These are phyloP conservation scores for Punctoribates punctum DNA, from an alignment of 2,888 invertebrate genomes.

Conservation along the genomic window DNA sequence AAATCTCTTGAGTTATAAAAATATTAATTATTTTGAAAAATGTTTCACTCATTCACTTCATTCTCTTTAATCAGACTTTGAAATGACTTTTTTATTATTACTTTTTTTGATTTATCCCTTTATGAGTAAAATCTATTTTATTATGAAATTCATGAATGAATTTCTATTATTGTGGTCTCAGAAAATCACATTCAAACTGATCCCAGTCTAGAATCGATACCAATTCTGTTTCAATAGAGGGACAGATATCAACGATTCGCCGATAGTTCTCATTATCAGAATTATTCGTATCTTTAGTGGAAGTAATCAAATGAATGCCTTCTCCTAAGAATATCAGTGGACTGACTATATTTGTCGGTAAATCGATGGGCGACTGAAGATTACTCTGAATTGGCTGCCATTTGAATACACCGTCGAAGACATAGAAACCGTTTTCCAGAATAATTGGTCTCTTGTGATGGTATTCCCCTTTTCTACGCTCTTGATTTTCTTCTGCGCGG, in stretches of 20 bases:
- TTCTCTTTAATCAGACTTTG: no score
- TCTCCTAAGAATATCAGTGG: constrained; percentile 28
- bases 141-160: no score
- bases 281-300: not conserved
- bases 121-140: no score
- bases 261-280: not conserved
- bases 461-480: not conserved
- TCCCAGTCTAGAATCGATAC: constrained; percentile 30
- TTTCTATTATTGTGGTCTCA: no score
- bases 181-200: constrained; percentile 5
- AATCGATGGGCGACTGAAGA: not conserved
- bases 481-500: not conserved
- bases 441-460: constrained; percentile 28
- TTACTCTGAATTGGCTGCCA: constrained; percentile 23
- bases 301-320: constrained; percentile 33
- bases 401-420: constrained; percentile 8
- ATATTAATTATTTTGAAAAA: not conserved
- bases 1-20: not conserved
- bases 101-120: no score
- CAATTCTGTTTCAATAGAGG: not conserved
- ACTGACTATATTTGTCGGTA: constrained; percentile 8
- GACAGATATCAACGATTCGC: constrained; percentile 8
- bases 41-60: no score
- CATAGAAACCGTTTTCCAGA: constrained; percentile 11
- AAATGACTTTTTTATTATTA: no score